phyloP scores from a whole-genome alignment of 1,140 invertebrate species.

The Trichomalopsis sarcophagae region DNA sequence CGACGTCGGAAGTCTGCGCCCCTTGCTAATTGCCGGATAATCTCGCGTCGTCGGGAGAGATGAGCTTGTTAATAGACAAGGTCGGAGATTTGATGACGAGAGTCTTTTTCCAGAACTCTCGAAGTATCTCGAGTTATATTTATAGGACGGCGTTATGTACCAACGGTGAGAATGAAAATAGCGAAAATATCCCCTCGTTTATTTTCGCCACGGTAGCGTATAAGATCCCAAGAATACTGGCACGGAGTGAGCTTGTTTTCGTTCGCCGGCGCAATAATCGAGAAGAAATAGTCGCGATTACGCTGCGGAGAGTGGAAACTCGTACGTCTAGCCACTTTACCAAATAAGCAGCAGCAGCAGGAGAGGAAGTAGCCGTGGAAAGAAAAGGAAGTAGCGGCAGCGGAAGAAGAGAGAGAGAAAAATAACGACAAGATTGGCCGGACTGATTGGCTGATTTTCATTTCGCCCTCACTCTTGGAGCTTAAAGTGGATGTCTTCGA shows the following conservation, averaged over 20 bases:
- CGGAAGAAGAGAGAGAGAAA: neutral
- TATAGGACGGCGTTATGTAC: no score
- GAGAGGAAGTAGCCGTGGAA: neutral
- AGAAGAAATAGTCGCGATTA: slow-evolving; percentile 1
- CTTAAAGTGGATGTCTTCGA: neutral
- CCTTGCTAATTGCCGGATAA: slow-evolving; percentile 66
- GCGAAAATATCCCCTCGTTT: neutral
- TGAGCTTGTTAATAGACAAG: slow-evolving; percentile 52
- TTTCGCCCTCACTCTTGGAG: neutral
- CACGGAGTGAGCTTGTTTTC: neutral
- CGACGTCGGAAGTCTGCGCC: slow-evolving; percentile 46
- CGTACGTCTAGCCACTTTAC: slow-evolving; percentile 7
- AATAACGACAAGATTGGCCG: slow-evolving; percentile 3
- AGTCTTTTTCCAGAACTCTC: neutral
- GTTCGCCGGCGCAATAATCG: neutral
- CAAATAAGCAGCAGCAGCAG: neutral
- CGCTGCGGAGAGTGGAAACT: neutral
- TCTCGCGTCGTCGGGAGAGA: slow-evolving; percentile 57
- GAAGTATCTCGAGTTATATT: neutral
- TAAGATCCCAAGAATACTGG: no score
- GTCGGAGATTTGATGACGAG: neutral
- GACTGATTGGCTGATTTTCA: slow-evolving; percentile 12
- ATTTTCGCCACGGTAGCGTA: neutral
- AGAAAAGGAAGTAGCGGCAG: neutral
- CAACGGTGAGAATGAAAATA: neutral